Conservation (phyloP, 2,113 vertebrate genomes). For the Pundamilia nyererei region DNA sequence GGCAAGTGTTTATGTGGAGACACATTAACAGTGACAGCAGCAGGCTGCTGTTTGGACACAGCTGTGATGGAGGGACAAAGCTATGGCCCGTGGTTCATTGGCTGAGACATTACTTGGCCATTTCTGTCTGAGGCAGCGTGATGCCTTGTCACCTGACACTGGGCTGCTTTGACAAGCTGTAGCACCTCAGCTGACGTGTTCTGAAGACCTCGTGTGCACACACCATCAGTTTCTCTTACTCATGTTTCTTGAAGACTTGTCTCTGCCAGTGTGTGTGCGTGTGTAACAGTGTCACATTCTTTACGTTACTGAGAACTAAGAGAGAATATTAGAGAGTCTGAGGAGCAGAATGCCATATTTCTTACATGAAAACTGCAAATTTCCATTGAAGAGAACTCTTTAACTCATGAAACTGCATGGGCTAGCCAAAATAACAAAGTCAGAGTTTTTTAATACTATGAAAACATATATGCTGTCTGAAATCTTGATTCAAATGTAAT, state of each 20-base stretch:
- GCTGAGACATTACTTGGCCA: constrained; percentile 85
- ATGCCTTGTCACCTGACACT: constrained; percentile 81
- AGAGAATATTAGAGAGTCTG: not conserved
- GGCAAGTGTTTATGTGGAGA: constrained; percentile 40
- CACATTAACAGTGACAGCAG: constrained; percentile 54
- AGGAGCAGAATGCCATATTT: not conserved
- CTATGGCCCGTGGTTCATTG: constrained; percentile 78
- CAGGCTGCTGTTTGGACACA: constrained; percentile 55
- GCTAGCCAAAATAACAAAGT: not conserved
- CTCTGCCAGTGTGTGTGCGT: constrained; percentile 64
- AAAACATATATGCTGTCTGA: not conserved
- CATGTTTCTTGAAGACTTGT: constrained; percentile 69
- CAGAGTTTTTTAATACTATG: not conserved
- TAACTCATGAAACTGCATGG: fast-evolving
- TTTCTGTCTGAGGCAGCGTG: constrained; percentile 76
- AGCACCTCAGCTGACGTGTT: constrained; percentile 79
- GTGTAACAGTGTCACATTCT: not conserved
- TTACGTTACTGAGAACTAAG: not conserved
- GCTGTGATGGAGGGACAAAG: constrained; percentile 60
- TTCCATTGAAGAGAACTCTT: not conserved
- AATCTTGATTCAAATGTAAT: not conserved
- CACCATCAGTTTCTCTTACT: constrained; percentile 76
- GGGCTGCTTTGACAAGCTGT: constrained; percentile 82
- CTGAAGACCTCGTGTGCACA: constrained; percentile 70
- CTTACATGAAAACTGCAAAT: not conserved